Evolutionary conservation across 92 coral and sea anemone genomes (phyloP).

Genomic region (Umimayanthus kanabou): DNA sequence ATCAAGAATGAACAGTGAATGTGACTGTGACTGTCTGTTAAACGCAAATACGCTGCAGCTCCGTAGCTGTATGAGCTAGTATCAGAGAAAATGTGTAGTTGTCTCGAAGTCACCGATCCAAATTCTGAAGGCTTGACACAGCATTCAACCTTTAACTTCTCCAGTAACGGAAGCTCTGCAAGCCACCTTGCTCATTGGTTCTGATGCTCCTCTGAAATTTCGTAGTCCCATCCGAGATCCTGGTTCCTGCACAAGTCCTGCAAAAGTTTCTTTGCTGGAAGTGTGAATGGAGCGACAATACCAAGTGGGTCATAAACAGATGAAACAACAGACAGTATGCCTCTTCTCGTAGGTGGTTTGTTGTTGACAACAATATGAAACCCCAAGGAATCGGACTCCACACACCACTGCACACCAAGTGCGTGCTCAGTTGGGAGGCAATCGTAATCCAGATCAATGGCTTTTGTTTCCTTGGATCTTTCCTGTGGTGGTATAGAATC

Average conservation of each 20-base stretch:
- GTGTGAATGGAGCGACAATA: conserved; percentile 55
- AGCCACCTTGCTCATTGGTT: conserved; percentile 70
- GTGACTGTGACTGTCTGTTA: conserved; percentile 47
- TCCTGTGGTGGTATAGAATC: no score
- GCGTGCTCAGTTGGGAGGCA: no score
- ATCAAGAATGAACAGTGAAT: conserved; percentile 65
- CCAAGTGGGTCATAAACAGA: conserved; percentile 72
- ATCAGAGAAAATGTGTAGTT: conserved; percentile 48
- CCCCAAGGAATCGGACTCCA: conserved; percentile 46
- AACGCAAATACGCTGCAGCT: conserved; percentile 61
- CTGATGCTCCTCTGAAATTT: conserved; percentile 44
- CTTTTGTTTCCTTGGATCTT: no score
- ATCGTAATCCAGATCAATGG: no score
- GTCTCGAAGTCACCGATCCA: conserved; percentile 59
- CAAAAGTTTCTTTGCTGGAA: conserved; percentile 58
- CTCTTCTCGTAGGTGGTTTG: conserved; percentile 70
- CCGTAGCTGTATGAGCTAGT: conserved; percentile 56
- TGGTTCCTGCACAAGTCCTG: conserved; percentile 53
- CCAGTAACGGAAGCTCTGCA: conserved; percentile 53
- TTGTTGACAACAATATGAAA: conserved; percentile 41
- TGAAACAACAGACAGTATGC: conserved; percentile 55
- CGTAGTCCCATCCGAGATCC: conserved; percentile 70
- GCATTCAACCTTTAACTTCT: conserved; percentile 49
- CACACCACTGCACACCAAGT: no score
- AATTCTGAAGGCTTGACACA: conserved; percentile 65